Evolutionary conservation across 1,140 invertebrate species (phyloP), one percentile per base, ranked within the genome.

Genomic region (Orchesella cincta): DNA sequence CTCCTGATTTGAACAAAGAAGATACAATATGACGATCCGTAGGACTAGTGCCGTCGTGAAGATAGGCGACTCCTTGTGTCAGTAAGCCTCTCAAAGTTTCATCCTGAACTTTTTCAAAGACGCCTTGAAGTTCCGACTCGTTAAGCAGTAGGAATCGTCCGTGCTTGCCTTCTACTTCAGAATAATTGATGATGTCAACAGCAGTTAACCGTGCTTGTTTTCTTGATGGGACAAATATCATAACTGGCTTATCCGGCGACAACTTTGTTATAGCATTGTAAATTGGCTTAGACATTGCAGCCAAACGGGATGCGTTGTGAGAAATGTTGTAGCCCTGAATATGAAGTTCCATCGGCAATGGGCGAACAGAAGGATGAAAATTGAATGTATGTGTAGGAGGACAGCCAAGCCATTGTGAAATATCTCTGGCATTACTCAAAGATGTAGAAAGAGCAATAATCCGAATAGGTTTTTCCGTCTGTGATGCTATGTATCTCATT

Each of bases 311-410:
- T 1, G 93, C 93, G 84, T 98, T 98, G 86, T 99, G 97, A 0
- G 95, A 97, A 18, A 99, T 94, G 87, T 99, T 99, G 85, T 98
- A 96, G 16, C 97, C 96, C 88, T 94, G 87, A 67, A 99, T 96
- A 83, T 98, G 95, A 31, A 99, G 86, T 85, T 99, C 97, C 5
- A 99, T 85, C 0, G 96, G 95, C 34, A 99, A 88, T 12, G 98
- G 98, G 26, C 98, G 88, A 12, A 99, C 97, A 84, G 95, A 98
- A 0, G 98, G 98, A 85, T 98, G 96, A 85, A 99, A 99, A 88
- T 99, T 99, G 85, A 99, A 99, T 0, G 95, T 96, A 34, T 92
- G 91, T 79, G 95, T 95, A 2, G 94, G 90, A 80, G 92, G 93
- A 83, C 95, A 98, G 23, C 97, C 98, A 1, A 99, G 87, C 98